phyloP scores from a whole-genome alignment of 1,140 invertebrate genomes.

The Drosophila mauritiana region DNA sequence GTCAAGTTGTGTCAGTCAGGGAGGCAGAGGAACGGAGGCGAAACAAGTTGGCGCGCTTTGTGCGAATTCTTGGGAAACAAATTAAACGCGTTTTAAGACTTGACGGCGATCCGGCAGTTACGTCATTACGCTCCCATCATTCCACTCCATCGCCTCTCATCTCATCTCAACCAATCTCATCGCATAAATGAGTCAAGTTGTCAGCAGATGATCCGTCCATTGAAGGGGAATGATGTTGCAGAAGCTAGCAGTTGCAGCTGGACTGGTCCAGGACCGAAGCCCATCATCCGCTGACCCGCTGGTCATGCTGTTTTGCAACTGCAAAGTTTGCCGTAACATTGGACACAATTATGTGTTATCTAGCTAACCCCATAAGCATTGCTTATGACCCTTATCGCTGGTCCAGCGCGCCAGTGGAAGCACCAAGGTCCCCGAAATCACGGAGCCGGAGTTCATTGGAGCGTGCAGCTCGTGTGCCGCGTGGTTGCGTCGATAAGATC shows the following conservation, averaged over 20 bases:
- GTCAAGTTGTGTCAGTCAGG: constrained; percentile 2
- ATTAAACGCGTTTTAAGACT: constrained; percentile 55
- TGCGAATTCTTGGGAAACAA: constrained; percentile 61
- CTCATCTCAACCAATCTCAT: background rate
- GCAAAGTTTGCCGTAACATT: constrained; percentile 42
- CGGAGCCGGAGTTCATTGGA: constrained; percentile 22
- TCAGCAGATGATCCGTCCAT: constrained; percentile 4
- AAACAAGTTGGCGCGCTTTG: constrained; percentile 50
- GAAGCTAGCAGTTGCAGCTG: constrained; percentile 1
- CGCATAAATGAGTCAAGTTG: constrained; percentile 35
- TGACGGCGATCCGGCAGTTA: constrained; percentile 27
- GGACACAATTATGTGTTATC: constrained; percentile 48
- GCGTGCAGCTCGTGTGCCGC: constrained; percentile 29
- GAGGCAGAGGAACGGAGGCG: background rate
- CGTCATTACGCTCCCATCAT: constrained; percentile 46
- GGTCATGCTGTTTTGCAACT: background rate
- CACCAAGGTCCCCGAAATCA: background rate
- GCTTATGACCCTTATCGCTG: constrained; percentile 19
- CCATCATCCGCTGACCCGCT: background rate
- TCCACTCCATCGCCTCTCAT: background rate
- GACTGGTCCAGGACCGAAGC: background rate
- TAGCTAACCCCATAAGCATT: constrained; percentile 8
- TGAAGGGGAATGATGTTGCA: constrained; percentile 1
- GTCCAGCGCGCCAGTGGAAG: background rate
- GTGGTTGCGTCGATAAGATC: constrained; percentile 24